Base-by-base conservation (phyloP, 2,113 vertebrate genomes). In the Xerus inauris region DNA sequence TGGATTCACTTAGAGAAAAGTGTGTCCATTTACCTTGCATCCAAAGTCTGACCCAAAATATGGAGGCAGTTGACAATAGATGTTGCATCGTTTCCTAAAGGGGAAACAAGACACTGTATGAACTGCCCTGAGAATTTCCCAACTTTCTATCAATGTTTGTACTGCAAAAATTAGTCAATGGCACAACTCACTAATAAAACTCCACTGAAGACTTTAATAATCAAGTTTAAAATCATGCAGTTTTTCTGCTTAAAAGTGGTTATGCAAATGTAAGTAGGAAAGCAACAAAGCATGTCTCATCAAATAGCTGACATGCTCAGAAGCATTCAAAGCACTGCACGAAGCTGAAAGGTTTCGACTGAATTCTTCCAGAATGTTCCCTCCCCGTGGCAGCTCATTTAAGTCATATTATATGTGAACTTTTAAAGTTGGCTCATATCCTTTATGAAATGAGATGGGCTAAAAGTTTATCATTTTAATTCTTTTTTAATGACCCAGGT, bases 61-160 rank as follows among this genome's bases (percentile, higher is more conserved):
- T 99, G 99, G 96, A 99, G 99, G 97, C 99, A 99, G 98, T 99
- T 99, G 97, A 99, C 99, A 30, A 99, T 99, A 69, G 99, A 99
- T 3, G 99, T 99, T 49, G 99, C 99, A 97, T 99, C 99, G 22
- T 99, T 99, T 91, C 99, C 99, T 99, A 98, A 93, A 97, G 47
- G 93, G n/a, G n/a, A 95, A 98, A 65, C 24, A 98, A 96, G 97
- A 96, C 51, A 51, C 93, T 54, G 5, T 51, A 89, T 82, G 42
- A 97, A 71, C 92, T 77, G 92, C 89, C 32, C 51, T 45, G 32
- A 91, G 67, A 26, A 90, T n/a, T 67, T 72, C 24, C 80, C 42
- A 28, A 3, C 1, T 94, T 54, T 83, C 87, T 79, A 88, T 77
- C 40, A 59, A 26, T 20, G 38, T 20, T 26, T 91, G 62, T 89